Conservation (phyloP, 2,113 vertebrate genomes). For the Tragulus kanchil region DNA sequence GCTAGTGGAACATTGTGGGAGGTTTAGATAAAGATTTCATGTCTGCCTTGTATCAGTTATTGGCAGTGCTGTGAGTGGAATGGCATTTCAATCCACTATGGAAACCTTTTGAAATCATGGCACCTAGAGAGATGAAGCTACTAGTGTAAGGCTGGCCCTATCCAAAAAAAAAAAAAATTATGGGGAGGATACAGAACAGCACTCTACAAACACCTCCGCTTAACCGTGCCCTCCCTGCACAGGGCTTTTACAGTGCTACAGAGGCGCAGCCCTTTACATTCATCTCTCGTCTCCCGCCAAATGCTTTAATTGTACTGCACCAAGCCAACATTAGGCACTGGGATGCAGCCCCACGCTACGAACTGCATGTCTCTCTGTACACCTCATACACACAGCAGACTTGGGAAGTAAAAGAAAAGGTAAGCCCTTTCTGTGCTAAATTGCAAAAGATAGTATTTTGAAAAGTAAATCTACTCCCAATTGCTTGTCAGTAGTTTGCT, state of each 20-base stretch:
- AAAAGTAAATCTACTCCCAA: background rate
- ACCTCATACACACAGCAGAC: background rate
- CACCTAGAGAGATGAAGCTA: background rate
- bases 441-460: background rate
- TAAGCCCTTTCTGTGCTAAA: background rate
- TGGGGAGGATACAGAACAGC: background rate
- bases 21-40: background rate
- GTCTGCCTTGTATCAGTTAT: background rate
- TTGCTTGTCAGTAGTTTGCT: background rate
- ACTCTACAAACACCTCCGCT: background rate
- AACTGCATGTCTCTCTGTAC: background rate
- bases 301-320: background rate
- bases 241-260: background rate
- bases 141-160: background rate
- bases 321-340: background rate
- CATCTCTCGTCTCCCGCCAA: background rate
- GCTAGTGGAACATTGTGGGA: background rate
- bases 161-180: background rate
- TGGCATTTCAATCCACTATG: background rate
- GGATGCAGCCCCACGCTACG: background rate
- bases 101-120: background rate
- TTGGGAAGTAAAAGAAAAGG: constrained; percentile 17
- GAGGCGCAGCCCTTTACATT: background rate
- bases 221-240: background rate
- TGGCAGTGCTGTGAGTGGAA: background rate